Evolutionary conservation across 1,140 invertebrate species (phyloP).

Genomic region (Eupeodes corollae): DNA sequence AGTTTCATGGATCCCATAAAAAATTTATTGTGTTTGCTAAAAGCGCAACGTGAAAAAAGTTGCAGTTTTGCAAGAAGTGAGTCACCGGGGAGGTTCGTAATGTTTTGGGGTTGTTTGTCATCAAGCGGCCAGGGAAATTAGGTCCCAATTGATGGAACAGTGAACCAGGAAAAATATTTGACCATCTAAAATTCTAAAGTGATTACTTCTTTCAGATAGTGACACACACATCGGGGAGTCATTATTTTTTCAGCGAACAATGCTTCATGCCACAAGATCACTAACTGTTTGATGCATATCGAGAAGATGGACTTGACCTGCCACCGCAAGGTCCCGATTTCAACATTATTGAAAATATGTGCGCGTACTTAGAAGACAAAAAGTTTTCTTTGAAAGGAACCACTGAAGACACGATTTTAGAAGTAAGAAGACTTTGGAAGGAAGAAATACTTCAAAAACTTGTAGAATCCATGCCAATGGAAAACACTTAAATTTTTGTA

Average conservation of each 20-base stretch:
- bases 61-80: too few species aligned
- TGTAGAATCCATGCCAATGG: slow-evolving; percentile 4
- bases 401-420: slow-evolving; percentile 1
- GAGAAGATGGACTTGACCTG: neutral
- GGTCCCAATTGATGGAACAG: slow-evolving; percentile 1
- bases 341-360: neutral
- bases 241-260: neutral
- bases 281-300: neutral
- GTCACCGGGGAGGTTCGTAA: neutral
- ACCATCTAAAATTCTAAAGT: neutral
- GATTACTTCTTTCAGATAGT: neutral
- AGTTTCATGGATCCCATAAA: too few species aligned
- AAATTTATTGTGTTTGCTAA: too few species aligned
- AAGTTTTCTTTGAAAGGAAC: neutral
- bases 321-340: slow-evolving; percentile 2
- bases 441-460: slow-evolving; percentile 1
- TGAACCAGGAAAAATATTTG: neutral
- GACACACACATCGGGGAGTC: neutral
- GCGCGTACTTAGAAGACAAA: slow-evolving; percentile 1
- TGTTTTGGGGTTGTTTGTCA: slow-evolving; percentile 1
- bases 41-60: too few species aligned
- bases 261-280: neutral
- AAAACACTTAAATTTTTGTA: too few species aligned
- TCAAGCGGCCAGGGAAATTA: neutral
- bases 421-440: slow-evolving; percentile 1